Percentiles rank a stretch among this genome's conserved stretches.
phyloP scores from a whole-genome alignment of 2,797 vertebrate genomes.

The Halcyon chelicuti region DNA sequence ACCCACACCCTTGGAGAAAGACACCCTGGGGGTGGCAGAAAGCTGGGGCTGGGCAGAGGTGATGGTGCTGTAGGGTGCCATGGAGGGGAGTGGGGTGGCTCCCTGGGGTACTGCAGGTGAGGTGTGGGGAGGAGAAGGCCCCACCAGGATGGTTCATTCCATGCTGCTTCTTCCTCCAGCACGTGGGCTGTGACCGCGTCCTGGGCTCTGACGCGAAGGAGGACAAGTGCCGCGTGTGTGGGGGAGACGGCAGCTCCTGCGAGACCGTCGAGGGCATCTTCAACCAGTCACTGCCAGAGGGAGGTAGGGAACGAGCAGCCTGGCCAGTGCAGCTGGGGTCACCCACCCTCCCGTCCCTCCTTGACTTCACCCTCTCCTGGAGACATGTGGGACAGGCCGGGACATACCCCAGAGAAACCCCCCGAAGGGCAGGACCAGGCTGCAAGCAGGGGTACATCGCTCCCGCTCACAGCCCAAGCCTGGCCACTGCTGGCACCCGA shows the following conservation, averaged over 20 bases:
- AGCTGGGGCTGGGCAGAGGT: neutral
- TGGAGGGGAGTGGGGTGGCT: neutral
- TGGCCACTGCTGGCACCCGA: neutral
- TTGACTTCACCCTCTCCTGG: neutral
- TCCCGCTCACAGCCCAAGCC: neutral
- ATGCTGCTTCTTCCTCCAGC: conserved; percentile 75
- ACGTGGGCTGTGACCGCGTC: conserved; percentile 95
- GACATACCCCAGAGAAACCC: neutral
- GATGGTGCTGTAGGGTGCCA: accelerated
- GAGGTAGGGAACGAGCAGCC: conserved; percentile 80
- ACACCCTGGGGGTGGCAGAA: neutral
- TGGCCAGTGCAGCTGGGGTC: neutral
- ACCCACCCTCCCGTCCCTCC: neutral
- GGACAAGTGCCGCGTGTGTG: conserved; percentile 93
- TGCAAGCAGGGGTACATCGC: neutral
- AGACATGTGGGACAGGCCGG: neutral
- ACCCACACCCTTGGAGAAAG: too few species aligned
- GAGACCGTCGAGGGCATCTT: conserved; percentile 92
- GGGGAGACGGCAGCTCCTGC: conserved; percentile 92
- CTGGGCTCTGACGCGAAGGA: conserved; percentile 93
- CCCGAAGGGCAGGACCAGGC: neutral
- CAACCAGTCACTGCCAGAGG: conserved; percentile 89
- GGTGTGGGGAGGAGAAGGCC: neutral
- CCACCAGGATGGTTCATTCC: neutral
- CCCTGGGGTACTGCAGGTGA: neutral